Conservation (phyloP, 2,888 invertebrate genomes). For the Abrostola tripartita region DNA sequence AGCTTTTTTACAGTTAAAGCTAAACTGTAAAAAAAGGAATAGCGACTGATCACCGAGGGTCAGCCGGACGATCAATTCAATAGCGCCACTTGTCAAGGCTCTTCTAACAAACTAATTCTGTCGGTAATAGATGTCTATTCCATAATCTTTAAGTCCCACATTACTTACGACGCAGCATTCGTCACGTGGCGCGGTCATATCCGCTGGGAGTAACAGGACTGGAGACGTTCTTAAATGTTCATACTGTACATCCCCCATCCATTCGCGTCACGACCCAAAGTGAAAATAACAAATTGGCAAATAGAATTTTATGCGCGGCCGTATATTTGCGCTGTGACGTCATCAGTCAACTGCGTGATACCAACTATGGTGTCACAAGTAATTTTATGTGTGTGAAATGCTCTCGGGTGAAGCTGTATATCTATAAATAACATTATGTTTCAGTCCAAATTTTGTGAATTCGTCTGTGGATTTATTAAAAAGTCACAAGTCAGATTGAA, state of each 20-base stretch:
- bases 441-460: too few relatives aligned
- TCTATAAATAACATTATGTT: too few relatives aligned
- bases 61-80: neutral
- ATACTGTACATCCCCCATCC: slow-evolving; percentile 68
- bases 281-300: slow-evolving; percentile 78
- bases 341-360: slow-evolving; percentile 35
- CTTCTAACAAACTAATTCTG: too few relatives aligned
- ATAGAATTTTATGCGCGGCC: slow-evolving; percentile 71
- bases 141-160: slow-evolving; percentile 40
- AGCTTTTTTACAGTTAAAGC: too few relatives aligned
- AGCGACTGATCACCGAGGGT: too few relatives aligned
- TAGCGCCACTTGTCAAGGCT: neutral
- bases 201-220: slow-evolving; percentile 71
- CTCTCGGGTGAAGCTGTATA: neutral
- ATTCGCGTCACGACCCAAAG: slow-evolving; percentile 71
- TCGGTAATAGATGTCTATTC: slow-evolving; percentile 36
- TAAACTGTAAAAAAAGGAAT: too few relatives aligned
- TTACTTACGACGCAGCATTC: slow-evolving; percentile 65
- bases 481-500: too few relatives aligned
- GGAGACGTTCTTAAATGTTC: slow-evolving; percentile 83
- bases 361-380: slow-evolving; percentile 27
- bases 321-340: slow-evolving; percentile 37
- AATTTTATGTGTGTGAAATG: slow-evolving; percentile 19
- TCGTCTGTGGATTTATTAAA: too few relatives aligned
- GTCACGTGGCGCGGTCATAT: slow-evolving; percentile 77